Percentiles rank a stretch among this genome's conserved stretches.
These are phyloP conservation scores for Octonoba sinensis DNA, from an alignment of 2,888 invertebrate genomes.

Conservation along the genomic window DNA sequence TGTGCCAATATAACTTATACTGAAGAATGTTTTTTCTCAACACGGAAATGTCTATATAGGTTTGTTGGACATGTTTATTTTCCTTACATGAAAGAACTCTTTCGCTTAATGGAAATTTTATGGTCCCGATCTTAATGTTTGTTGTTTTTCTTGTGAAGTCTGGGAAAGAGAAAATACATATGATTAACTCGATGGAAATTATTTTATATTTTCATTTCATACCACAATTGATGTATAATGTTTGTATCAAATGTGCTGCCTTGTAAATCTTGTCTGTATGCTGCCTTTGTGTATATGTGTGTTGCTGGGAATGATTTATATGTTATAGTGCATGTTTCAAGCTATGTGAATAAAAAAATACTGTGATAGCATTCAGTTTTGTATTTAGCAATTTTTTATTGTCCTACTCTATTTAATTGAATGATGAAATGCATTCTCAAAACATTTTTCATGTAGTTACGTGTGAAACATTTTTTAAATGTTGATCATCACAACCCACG, in stretches of 20 bases:
- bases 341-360: constrained; percentile 59
- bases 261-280: constrained; percentile 61
- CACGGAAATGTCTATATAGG: constrained; percentile 45
- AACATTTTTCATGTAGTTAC: no score
- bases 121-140: constrained; percentile 44
- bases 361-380: constrained; percentile 40
- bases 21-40: constrained; percentile 40
- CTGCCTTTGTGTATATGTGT: constrained; percentile 59
- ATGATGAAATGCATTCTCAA: no score
- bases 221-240: constrained; percentile 29
- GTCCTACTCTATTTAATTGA: no score
- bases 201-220: constrained; percentile 52
- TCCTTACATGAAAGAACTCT: constrained; percentile 29
- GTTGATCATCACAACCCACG: no score
- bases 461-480: no score
- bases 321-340: constrained; percentile 58
- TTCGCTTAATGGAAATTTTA: constrained; percentile 15
- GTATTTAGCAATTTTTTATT: no score
- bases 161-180: no score
- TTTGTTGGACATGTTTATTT: constrained; percentile 35
- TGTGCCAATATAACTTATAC: no score
- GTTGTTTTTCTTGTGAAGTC: constrained; percentile 4
- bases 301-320: constrained; percentile 52
- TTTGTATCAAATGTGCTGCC: constrained; percentile 57
- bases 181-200: constrained; percentile 25